phyloP scores from a whole-genome alignment of 2,888 invertebrate species.

The Lysandra coridon region DNA sequence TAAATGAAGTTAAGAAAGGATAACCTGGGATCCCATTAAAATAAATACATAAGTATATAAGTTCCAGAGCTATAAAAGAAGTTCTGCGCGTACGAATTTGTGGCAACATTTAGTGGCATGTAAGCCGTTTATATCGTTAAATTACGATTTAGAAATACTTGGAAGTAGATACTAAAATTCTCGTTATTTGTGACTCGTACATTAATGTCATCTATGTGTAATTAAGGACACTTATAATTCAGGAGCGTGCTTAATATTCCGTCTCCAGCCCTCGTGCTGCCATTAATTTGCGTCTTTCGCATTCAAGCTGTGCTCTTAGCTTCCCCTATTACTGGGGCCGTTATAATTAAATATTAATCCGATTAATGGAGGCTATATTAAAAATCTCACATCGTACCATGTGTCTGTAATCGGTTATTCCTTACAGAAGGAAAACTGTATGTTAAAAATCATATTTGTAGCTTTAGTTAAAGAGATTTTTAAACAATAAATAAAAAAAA shows the following conservation, averaged over 20 bases:
- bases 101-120: too few species aligned
- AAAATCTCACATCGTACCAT: slow-evolving; percentile 22
- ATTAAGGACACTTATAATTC: slow-evolving; percentile 71
- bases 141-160: background rate
- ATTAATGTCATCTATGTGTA: slow-evolving; percentile 54
- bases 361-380: slow-evolving; percentile 40
- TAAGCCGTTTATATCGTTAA: too few species aligned
- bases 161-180: background rate
- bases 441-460: background rate
- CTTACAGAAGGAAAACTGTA: background rate
- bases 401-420: background rate
- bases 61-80: too few species aligned
- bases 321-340: slow-evolving; percentile 62
- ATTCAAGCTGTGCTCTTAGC: slow-evolving; percentile 57
- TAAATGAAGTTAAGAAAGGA: too few species aligned
- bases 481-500: background rate
- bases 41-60: too few species aligned
- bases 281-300: slow-evolving; percentile 74
- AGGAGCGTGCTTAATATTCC: slow-evolving; percentile 70
- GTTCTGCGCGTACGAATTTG: too few species aligned
- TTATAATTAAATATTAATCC: slow-evolving; percentile 78
- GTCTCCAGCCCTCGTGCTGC: slow-evolving; percentile 61
- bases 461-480: background rate
- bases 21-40: too few species aligned
- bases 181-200: slow-evolving; percentile 6